Evolutionary conservation across 2,797 vertebrate species (phyloP).

Genomic region (Fringilla coelebs): DNA sequence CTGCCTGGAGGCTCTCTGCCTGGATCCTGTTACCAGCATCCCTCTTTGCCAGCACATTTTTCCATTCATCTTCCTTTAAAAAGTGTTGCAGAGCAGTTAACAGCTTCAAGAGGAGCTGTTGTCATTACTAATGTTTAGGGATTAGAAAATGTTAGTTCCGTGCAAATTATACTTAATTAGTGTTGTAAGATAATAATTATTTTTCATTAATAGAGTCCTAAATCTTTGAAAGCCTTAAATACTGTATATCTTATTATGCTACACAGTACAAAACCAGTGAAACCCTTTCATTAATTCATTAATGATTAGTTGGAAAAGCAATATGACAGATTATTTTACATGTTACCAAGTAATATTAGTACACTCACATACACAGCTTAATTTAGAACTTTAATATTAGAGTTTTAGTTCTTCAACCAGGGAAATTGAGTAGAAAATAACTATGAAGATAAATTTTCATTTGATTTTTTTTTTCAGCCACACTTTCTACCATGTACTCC

Average conservation of each 20-base stretch:
- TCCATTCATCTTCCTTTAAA: neutral
- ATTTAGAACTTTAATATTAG: slow-evolving; percentile 64
- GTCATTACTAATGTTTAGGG: slow-evolving; percentile 61
- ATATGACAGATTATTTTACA: slow-evolving; percentile 59
- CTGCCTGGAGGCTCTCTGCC: neutral
- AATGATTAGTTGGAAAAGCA: slow-evolving; percentile 61
- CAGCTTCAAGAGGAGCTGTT: slow-evolving; percentile 39
- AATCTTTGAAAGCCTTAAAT: slow-evolving; percentile 70
- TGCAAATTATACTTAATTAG: slow-evolving; percentile 69
- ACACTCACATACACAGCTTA: slow-evolving; percentile 58
- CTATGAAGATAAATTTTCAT: slow-evolving; percentile 46
- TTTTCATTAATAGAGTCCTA: slow-evolving; percentile 68
- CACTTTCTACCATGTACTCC: neutral
- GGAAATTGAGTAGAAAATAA: slow-evolving; percentile 60
- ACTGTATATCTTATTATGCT: slow-evolving; percentile 63
- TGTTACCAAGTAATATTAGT: slow-evolving; percentile 52
- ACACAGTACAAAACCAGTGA: slow-evolving; percentile 46
- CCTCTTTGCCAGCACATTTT: neutral
- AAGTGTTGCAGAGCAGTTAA: neutral
- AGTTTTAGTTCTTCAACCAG: slow-evolving; percentile 56
- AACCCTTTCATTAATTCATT: slow-evolving; percentile 66
- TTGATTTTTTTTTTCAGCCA: neutral
- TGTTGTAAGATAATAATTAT: slow-evolving; percentile 67
- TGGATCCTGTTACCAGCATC: neutral
- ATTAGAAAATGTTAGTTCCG: slow-evolving; percentile 60